A percentile compares a stretch with the other conserved stretches of the same genome.
Evolutionary conservation across 92 coral and sea anemone species (phyloP).

Genomic region (Pocillopora meandrina): DNA sequence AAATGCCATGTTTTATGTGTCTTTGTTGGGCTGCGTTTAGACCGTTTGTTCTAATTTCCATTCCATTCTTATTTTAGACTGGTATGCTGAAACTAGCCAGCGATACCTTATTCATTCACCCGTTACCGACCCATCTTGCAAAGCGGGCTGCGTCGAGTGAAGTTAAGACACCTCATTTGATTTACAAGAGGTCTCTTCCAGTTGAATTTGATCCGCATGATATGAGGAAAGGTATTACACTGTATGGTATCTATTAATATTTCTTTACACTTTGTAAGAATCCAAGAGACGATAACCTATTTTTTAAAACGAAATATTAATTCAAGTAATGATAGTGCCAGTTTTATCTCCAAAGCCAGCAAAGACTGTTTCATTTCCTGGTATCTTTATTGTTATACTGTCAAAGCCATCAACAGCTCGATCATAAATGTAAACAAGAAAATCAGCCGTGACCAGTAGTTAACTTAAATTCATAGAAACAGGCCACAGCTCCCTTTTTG

Average conservation of each 20-base stretch:
- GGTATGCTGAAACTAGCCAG: conserved; percentile 61
- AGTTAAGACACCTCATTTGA: conserved; percentile 8
- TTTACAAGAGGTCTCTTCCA: conserved; percentile 2
- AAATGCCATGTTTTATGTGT: background rate
- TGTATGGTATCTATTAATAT: background rate
- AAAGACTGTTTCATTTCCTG: too few relatives aligned
- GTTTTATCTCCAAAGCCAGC: too few relatives aligned
- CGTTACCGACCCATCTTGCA: conserved; percentile 79
- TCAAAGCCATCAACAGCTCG: too few relatives aligned
- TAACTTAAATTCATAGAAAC: too few relatives aligned
- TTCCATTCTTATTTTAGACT: conserved; percentile 32
- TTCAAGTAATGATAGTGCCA: too few relatives aligned
- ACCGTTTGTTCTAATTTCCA: background rate
- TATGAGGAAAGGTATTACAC: background rate
- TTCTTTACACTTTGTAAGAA: background rate
- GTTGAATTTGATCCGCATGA: background rate
- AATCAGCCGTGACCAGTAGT: too few relatives aligned
- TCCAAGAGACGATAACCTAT: too few relatives aligned
- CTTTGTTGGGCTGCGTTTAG: background rate
- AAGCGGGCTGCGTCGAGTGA: conserved; percentile 25
- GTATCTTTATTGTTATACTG: too few relatives aligned
- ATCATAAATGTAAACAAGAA: too few relatives aligned
- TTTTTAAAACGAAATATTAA: too few relatives aligned
- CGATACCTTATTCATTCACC: conserved; percentile 71
- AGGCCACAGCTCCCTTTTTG: too few relatives aligned